These are phyloP conservation scores for Drosophila murphyi DNA, from an alignment of 1,140 invertebrate species.

Conservation along the genomic window DNA sequence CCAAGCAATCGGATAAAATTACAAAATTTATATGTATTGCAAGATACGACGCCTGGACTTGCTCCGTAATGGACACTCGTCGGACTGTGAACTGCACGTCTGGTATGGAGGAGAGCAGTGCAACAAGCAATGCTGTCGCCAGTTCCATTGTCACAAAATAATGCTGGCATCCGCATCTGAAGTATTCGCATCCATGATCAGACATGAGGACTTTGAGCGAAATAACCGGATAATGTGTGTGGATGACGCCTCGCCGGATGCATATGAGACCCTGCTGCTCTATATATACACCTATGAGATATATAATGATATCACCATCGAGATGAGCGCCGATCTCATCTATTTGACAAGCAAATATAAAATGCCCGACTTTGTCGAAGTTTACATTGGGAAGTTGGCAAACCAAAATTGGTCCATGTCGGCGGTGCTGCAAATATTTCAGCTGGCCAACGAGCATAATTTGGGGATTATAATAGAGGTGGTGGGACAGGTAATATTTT, in stretches of 20 bases:
- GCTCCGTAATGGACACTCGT: constrained; percentile 42
- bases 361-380: constrained; percentile 51
- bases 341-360: constrained; percentile 43
- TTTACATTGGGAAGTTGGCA: constrained; percentile 43
- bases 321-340: constrained; percentile 49
- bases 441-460: constrained; percentile 43
- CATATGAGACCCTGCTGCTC: constrained; percentile 55
- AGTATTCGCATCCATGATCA: constrained; percentile 51
- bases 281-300: constrained; percentile 71
- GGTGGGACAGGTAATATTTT: constrained; percentile 35
- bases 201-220: constrained; percentile 26
- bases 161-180: constrained; percentile 56
- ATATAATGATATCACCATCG: constrained; percentile 39
- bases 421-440: constrained; percentile 50
- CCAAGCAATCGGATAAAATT: constrained; percentile 17
- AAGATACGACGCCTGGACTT: constrained; percentile 63
- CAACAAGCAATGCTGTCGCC: constrained; percentile 11
- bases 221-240: constrained; percentile 36
- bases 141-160: constrained; percentile 53
- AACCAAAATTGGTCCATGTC: constrained; percentile 47
- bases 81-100: constrained; percentile 64
- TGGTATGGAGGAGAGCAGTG: constrained; percentile 25
- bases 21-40: constrained; percentile 47
- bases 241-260: constrained; percentile 54
- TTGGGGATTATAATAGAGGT: constrained; percentile 33